Percentiles rank a stretch among this genome's conserved stretches.
Evolutionary conservation across 2,113 vertebrate species (phyloP).

Genomic region (Mesembrinibis cayennensis): DNA sequence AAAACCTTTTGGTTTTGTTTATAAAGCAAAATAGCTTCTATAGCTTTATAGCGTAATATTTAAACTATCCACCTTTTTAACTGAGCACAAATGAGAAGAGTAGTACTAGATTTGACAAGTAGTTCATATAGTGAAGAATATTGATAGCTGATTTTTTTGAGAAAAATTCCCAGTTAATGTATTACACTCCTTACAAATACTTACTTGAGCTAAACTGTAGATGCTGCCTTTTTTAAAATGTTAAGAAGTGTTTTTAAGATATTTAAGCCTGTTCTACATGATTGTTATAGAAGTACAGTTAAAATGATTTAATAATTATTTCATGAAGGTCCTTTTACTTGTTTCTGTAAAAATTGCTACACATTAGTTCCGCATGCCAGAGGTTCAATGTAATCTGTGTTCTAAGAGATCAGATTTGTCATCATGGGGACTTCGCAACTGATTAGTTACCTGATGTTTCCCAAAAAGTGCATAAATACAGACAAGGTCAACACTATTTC

Average conservation of each 20-base stretch:
- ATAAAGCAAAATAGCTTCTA: neutral
- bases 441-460: neutral
- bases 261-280: neutral
- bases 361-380: neutral
- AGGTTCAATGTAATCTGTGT: neutral
- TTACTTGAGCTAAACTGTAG: neutral
- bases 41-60: neutral
- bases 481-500: neutral
- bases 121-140: neutral
- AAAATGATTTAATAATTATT: neutral
- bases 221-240: neutral
- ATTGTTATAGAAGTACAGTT: neutral
- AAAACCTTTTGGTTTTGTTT: neutral
- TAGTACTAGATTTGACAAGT: neutral
- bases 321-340: neutral
- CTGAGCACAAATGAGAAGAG: neutral
- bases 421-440: neutral
- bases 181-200: neutral
- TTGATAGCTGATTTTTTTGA: neutral
- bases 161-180: neutral
- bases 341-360: neutral
- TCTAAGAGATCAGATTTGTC: neutral
- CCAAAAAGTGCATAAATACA: neutral
- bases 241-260: neutral
- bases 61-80: neutral